Conservation (phyloP, 2,113 vertebrate species). For the Aldabrachelys gigantea region DNA sequence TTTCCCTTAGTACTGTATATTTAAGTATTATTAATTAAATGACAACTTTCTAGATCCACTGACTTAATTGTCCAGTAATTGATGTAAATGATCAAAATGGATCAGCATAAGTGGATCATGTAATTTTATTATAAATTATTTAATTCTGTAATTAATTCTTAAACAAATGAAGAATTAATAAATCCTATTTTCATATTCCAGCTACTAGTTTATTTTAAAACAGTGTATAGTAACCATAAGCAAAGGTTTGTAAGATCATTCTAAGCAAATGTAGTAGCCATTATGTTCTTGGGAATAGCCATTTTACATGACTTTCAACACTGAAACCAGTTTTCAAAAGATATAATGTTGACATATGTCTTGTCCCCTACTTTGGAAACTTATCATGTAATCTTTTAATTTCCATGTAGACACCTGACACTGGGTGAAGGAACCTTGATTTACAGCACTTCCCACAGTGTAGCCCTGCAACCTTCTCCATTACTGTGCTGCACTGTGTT, state of each 20-base stretch:
- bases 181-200: neutral
- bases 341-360: neutral
- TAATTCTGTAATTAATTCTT: neutral
- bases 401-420: constrained; percentile 2
- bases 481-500: neutral
- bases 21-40: neutral
- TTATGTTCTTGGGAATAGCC: neutral
- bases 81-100: neutral
- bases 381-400: constrained; percentile 7
- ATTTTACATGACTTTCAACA: neutral
- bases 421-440: neutral
- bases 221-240: neutral
- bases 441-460: neutral
- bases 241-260: neutral
- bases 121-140: neutral
- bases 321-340: neutral
- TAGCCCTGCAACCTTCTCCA: neutral
- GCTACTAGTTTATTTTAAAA: neutral
- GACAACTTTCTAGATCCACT: neutral
- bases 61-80: neutral
- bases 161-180: neutral
- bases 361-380: neutral
- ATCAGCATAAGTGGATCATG: neutral
- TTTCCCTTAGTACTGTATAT: neutral
- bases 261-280: neutral